A percentile compares a stretch with the other conserved stretches of the same genome.
phyloP scores from a whole-genome alignment of 2,797 vertebrate genomes.

The Moxostoma hubbsi region DNA sequence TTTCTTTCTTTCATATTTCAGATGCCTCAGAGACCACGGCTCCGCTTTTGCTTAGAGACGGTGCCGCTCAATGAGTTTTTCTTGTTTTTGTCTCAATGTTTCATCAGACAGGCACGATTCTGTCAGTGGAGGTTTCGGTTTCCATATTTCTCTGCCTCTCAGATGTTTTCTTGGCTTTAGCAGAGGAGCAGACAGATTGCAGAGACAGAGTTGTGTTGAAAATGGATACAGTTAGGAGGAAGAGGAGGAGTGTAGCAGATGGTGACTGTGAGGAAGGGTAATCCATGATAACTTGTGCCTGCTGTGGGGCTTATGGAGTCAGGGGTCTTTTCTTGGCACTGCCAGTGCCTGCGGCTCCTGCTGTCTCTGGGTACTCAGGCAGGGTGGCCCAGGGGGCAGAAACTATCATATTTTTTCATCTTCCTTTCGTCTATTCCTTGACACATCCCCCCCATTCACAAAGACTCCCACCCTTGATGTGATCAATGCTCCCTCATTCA shows the following conservation, averaged over 20 bases:
- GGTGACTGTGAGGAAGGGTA: conserved; percentile 75
- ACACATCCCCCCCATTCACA: conserved; percentile 23
- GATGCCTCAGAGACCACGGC: conserved; percentile 32
- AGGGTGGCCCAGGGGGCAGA: conserved; percentile 35
- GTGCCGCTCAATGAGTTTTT: conserved; percentile 48
- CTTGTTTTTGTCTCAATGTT: conserved; percentile 42
- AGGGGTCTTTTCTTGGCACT: conserved; percentile 21
- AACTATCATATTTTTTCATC: conserved; percentile 21
- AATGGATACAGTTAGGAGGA: conserved; percentile 69
- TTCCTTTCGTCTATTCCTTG: background rate
- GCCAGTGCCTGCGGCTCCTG: conserved; percentile 22
- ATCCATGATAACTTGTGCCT: conserved; percentile 48
- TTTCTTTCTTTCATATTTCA: conserved; percentile 37
- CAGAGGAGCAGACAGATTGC: conserved; percentile 77
- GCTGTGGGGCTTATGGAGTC: conserved; percentile 20
- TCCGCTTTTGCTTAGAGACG: conserved; percentile 23
- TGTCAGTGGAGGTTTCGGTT: conserved; percentile 55
- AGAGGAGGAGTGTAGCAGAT: conserved; percentile 74
- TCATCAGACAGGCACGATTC: conserved; percentile 39
- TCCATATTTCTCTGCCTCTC: conserved; percentile 68
- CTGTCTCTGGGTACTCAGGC: conserved; percentile 22
- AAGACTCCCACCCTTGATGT: background rate
- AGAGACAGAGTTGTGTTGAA: conserved; percentile 78
- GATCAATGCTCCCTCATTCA: conserved; percentile 37
- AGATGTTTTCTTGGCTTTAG: conserved; percentile 69